Evolutionary conservation across 2,113 vertebrate species (phyloP), one percentile per base, ranked within the genome.

Genomic region (Eira barbara): DNA sequence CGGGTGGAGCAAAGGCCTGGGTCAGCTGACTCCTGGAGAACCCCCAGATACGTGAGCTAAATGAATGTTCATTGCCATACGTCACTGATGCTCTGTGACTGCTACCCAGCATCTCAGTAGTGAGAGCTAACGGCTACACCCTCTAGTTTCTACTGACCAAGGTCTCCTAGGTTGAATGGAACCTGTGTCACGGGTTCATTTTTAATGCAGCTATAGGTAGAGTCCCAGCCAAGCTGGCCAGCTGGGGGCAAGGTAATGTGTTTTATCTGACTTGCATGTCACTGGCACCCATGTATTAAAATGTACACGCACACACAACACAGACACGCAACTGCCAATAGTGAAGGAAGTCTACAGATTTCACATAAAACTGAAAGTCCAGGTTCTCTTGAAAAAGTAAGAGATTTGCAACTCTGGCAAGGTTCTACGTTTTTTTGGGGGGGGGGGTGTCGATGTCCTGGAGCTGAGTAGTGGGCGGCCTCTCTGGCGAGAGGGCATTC

Each of bases 61-160:
- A 29, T 36, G 39, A 65, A 52, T 7, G 15, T 1, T n/a, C 52
- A 23, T 0, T 39, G 12, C 6, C 11, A 8, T 7, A 13, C 0
- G 21, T 14, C 52, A 20, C 31, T 10, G 14, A 67, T 6, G 9
- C 3, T 27, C 73, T 78, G 13, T 2, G 14, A 39, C 13, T 36
- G 42, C 18, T 45, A 74, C 5, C 57, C 3, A 10, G 34, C 18
- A 6, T 52, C 55, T 47, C 15, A 65, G 45, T 39, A 73, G 85
- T 52, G 74, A 80, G 84, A 45, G 2, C 47, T 9, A 52, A 74
- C 2, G 23, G 57, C 86, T 57, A 36, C 21, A 78, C 23, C n/a
- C 52, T 87, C 31, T 6, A 31, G 36, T 25, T 61, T 47, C 11
- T 39, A 29, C 52, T 21, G 25, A 84, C 57, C 23, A 57, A 61